Evolutionary conservation across 2,113 vertebrate genomes (phyloP), one percentile per base, ranked within the genome.

Genomic region (Laticauda colubrina): DNA sequence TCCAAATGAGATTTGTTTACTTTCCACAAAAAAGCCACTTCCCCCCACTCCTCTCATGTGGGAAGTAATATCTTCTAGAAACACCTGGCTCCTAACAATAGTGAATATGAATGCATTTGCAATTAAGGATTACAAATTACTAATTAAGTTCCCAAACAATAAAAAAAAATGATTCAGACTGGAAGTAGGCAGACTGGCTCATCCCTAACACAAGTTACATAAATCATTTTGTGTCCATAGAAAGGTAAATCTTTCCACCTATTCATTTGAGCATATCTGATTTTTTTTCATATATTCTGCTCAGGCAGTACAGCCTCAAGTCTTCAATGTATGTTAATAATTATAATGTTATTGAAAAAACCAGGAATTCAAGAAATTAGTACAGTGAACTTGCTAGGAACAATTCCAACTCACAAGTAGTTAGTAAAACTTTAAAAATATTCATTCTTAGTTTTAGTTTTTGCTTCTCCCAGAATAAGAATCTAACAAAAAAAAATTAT

Each of bases 301-400:
- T 94, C 69, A 89, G 85, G 10, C 64, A 91, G 21, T 39, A 39
- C 15, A 75, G 21, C 48, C 4, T 87, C 26, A 48, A 87, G 18
- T 6, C 85, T 51, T 53, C 51, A 29, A 15, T 87, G 26, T 53
- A 14, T 53, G 11, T 53, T 53, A 53, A 29, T 53, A 29, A 87
- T 18, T n/a, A 87, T 26, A 54, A 51, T 29, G 48, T 6, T 92
- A 93, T 87, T 94, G 43, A 96, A 91, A 91, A 95, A 95, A 57
- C 92, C 21, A 95, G 86, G 91, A 64, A 94, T 15, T 89, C 87
- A 92, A 92, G 88, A 96, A 96, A 95, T 54, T 85, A 92, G 15
- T 43, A 94, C 53, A 90, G 54, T 93, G 90, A 96, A 94, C 81
- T 91, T 53, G 54, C 7, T 88, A 81, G 0, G 92, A 39, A 51